Conservation (phyloP, 2,888 invertebrate species). For the Julus scandinavius region DNA sequence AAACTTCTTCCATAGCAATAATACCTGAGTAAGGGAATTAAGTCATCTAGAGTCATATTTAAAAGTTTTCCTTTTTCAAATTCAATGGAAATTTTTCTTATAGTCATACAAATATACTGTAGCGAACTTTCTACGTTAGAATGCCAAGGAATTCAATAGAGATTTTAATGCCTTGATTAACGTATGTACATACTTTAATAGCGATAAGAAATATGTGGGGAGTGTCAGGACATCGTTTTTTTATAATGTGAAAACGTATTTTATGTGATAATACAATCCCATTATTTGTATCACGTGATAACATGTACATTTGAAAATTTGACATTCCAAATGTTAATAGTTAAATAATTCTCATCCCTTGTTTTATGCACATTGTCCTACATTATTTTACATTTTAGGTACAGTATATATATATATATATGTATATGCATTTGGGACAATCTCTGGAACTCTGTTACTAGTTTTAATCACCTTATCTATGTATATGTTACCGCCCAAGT, state of each 20-base stretch:
- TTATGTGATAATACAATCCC: no score
- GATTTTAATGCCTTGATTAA: background rate
- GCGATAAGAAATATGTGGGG: background rate
- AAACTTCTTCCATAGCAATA: constrained; percentile 19
- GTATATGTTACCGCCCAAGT: no score
- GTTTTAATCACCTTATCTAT: no score
- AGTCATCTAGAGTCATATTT: background rate
- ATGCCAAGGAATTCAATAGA: background rate
- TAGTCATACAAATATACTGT: background rate
- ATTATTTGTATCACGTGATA: no score
- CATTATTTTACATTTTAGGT: no score
- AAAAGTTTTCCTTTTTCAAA: background rate
- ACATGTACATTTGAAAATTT: no score
- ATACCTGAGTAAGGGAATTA: background rate
- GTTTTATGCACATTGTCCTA: no score
- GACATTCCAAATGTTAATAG: no score
- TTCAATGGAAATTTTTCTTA: background rate
- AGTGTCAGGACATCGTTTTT: background rate
- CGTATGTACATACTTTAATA: background rate
- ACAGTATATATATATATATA: no score
- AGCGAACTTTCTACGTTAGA: background rate
- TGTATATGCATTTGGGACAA: no score
- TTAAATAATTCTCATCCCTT: no score
- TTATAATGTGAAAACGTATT: background rate
- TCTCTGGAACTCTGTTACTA: no score